Evolutionary conservation across 2,888 invertebrate species (phyloP).

Genomic region (Girardia tigrina): DNA sequence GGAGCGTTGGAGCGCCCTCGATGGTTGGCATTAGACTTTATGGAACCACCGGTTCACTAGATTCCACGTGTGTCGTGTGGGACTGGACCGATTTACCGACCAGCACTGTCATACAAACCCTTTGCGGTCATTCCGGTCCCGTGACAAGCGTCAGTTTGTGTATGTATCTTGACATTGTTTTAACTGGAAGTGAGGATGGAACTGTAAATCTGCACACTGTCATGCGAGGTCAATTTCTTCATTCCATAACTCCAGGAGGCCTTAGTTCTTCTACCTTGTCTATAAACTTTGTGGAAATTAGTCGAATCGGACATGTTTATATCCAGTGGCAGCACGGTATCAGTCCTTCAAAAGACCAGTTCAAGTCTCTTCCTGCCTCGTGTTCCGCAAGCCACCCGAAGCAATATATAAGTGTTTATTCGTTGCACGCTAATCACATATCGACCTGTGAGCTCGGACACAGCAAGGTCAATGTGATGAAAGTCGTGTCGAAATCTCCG

Average conservation of each 20-base stretch:
- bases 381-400: neutral
- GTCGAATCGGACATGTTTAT: neutral
- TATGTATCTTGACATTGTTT: slow-evolving; percentile 57
- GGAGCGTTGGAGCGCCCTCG: neutral
- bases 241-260: slow-evolving; percentile 50
- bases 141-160: slow-evolving; percentile 57
- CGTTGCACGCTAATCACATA: neutral
- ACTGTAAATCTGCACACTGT: slow-evolving; percentile 58
- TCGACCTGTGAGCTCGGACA: neutral
- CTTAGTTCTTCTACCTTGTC: neutral
- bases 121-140: slow-evolving; percentile 57
- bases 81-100: slow-evolving; percentile 49
- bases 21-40: neutral
- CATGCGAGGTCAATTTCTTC: slow-evolving; percentile 56
- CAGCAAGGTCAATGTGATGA: neutral
- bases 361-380: neutral
- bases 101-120: slow-evolving; percentile 52
- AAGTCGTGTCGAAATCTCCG: neutral
- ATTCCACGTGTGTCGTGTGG: slow-evolving; percentile 59
- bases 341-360: neutral
- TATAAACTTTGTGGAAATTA: neutral
- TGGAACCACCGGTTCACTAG: slow-evolving; percentile 56
- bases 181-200: slow-evolving; percentile 58
- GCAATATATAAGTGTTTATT: neutral
- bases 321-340: neutral